phyloP scores from a whole-genome alignment of 2,888 invertebrate species.

The Epistrophella euchroma region DNA sequence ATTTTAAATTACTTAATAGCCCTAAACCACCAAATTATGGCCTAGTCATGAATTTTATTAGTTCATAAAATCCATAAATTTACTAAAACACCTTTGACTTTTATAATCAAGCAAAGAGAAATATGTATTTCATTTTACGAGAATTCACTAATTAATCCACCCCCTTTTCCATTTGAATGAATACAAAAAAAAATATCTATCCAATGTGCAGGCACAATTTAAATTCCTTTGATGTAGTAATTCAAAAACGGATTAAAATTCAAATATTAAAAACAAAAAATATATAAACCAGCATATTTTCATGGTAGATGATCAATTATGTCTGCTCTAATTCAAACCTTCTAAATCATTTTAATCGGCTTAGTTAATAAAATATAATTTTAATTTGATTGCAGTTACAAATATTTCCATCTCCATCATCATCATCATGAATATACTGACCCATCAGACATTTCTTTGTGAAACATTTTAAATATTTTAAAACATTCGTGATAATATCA shows the following conservation, averaged over 20 bases:
- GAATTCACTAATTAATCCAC: conserved; percentile 1
- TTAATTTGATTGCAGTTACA: conserved; percentile 25
- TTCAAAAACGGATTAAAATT: neutral
- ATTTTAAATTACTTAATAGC: too few relatives aligned
- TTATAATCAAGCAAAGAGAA: neutral
- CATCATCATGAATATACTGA: conserved; percentile 3
- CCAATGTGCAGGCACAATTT: neutral
- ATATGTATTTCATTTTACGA: neutral
- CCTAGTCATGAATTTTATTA: too few relatives aligned
- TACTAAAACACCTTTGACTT: neutral
- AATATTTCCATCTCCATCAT: neutral
- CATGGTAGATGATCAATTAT: conserved; percentile 24
- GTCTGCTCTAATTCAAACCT: conserved; percentile 19
- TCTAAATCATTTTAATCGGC: conserved; percentile 36
- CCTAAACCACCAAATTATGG: too few relatives aligned
- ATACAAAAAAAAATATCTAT: neutral
- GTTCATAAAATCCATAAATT: too few relatives aligned
- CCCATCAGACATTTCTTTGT: neutral
- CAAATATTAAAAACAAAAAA: neutral
- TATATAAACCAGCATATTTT: neutral
- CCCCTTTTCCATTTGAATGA: neutral
- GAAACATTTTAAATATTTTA: conserved; percentile 9
- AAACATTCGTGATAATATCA: conserved; percentile 11
- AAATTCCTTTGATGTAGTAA: conserved; percentile 6
- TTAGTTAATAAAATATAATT: conserved; percentile 19